These are phyloP conservation scores for Motacilla tschutschensis DNA, from an alignment of 2,113 vertebrate species.

Conservation along the genomic window DNA sequence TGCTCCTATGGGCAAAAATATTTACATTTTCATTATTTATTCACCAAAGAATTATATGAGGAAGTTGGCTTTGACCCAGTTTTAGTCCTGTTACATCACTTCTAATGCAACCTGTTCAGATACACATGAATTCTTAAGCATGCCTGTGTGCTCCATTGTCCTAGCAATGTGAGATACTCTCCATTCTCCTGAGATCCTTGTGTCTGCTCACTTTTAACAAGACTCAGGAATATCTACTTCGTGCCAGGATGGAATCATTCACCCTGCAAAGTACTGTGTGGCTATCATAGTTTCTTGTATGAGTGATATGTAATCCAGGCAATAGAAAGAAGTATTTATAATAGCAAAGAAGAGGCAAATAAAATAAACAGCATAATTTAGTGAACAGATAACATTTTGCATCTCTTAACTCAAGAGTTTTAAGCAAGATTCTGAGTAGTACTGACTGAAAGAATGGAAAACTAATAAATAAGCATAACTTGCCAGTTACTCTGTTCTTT, in stretches of 20 bases:
- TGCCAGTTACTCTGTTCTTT: background rate
- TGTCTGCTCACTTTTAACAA: background rate
- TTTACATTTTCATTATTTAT: background rate
- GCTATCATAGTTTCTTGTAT: background rate
- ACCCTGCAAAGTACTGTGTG: background rate
- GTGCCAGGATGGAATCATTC: background rate
- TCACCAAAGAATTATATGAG: background rate
- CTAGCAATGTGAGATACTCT: background rate
- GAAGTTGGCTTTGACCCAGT: background rate
- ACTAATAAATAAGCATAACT: background rate
- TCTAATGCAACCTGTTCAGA: background rate
- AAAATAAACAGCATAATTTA: background rate
- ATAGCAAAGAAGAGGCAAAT: background rate
- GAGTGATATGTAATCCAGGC: background rate
- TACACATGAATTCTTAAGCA: background rate
- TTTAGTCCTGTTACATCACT: background rate
- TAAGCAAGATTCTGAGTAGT: background rate
- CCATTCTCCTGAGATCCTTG: background rate
- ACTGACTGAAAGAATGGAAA: background rate
- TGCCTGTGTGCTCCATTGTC: fast-evolving
- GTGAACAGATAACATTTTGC: background rate
- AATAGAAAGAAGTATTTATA: background rate
- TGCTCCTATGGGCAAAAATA: background rate
- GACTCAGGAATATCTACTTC: background rate
- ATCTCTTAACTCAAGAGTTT: background rate